Evolutionary conservation across 2,113 vertebrate genomes (phyloP).

Genomic region (Hepsetus odoe): DNA sequence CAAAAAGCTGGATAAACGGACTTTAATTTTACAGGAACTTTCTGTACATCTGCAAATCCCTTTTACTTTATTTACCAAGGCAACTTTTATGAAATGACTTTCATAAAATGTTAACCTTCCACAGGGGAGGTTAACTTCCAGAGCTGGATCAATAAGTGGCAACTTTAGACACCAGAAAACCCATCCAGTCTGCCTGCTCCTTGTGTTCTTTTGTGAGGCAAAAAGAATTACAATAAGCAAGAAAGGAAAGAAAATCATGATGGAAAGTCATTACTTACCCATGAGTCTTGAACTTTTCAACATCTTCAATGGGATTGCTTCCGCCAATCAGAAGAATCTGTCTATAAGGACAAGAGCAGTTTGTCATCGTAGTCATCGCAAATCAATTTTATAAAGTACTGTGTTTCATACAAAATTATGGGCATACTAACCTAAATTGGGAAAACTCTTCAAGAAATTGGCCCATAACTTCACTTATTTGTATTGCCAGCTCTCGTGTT

Average conservation of each 20-base stretch:
- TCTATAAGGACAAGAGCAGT: slow-evolving; percentile 65
- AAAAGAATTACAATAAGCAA: neutral
- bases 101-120: no score
- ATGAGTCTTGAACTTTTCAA: slow-evolving; percentile 84
- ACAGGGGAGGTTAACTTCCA: no score
- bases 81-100: no score
- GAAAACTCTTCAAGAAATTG: slow-evolving; percentile 85
- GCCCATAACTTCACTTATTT: slow-evolving; percentile 89
- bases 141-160: no score
- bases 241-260: neutral
- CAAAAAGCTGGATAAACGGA: no score
- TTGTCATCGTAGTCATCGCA: neutral
- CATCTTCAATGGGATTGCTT: slow-evolving; percentile 90
- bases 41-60: no score
- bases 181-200: no score
- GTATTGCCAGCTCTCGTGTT: slow-evolving; percentile 89
- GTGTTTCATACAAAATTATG: neutral
- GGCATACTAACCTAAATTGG: slow-evolving; percentile 82
- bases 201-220: neutral
- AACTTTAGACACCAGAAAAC: no score
- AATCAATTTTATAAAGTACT: neutral
- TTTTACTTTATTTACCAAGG: no score
- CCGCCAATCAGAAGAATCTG: slow-evolving; percentile 95
- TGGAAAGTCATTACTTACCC: slow-evolving; percentile 79
- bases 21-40: no score